Percentiles rank a stretch among this genome's conserved stretches.
phyloP scores from a whole-genome alignment of 2,888 invertebrate species.

The Harpalus rubripes region DNA sequence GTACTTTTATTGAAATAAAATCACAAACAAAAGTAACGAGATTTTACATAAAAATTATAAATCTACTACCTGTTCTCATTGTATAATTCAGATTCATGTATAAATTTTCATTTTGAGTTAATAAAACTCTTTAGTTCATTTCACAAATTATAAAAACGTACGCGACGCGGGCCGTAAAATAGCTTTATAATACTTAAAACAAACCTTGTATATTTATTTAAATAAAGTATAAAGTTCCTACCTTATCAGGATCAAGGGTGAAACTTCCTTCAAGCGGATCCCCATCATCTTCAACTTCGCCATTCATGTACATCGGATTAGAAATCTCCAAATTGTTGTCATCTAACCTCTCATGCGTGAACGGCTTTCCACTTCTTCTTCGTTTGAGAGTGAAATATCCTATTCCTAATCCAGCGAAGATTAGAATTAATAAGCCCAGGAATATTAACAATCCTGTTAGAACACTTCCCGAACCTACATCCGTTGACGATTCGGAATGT shows the following conservation, averaged over 20 bases:
- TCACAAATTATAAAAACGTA: background rate
- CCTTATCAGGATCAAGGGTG: constrained; percentile 82
- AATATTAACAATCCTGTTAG: constrained; percentile 72
- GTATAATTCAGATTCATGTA: no score
- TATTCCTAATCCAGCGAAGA: constrained; percentile 70
- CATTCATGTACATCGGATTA: constrained; percentile 91
- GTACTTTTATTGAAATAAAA: no score
- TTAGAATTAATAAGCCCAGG: constrained; percentile 66
- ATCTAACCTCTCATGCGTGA: constrained; percentile 88
- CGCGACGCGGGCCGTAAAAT: no score
- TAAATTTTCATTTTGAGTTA: no score
- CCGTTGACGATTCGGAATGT: constrained; percentile 47
- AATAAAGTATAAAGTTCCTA: constrained; percentile 70
- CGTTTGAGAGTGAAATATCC: constrained; percentile 73
- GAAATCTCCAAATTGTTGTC: constrained; percentile 90
- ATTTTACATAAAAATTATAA: no score
- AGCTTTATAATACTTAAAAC: no score
- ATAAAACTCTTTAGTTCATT: no score
- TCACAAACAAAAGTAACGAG: no score
- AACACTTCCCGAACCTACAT: constrained; percentile 68
- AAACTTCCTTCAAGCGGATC: constrained; percentile 79
- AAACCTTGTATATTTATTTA: no score
- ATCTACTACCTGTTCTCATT: no score
- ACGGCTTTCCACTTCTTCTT: constrained; percentile 80
- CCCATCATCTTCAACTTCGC: constrained; percentile 84